Evolutionary conservation across 1,140 invertebrate species (phyloP), one percentile per base, ranked within the genome.

Genomic region (Triops cancriformis): DNA sequence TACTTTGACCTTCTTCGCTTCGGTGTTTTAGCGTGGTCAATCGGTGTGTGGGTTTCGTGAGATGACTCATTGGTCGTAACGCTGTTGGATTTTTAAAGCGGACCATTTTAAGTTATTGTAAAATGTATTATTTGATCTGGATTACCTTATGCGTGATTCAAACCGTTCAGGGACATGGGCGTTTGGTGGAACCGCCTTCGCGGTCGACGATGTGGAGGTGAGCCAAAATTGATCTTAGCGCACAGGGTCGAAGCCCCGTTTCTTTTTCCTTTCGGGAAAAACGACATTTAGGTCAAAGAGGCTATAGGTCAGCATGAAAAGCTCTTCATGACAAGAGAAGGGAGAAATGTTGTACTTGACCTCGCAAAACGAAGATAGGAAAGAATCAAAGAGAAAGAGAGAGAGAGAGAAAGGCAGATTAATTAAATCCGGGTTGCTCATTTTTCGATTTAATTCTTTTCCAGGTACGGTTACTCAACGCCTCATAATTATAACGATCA

Each of bases 401-500:
- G 14, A 9, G 23, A 64, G 14, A 64, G 23, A 23, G 14, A 23
- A 23, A n/a, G 18, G 3, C 51, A 18, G 14, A 2, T 43, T 26
- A 12, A 64, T 6, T 23, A 14, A 14, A 64, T 64, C 51, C 51
- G 51, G 18, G 14, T 64, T 64, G n/a, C 51, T 64, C 6, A 41
- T 78, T 76, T 76, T 76, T 77, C 12, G 7, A 2, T 37, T 76
- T 31, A 74, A 31, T 77, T 77, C 45, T 78, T 14, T 73, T 79
- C 37, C 79, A 86, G 85, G 80, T 89, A 87, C 80, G 89, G 89
- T 14, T 91, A 89, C 82, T 26, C 31, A 26, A 88, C 89, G 9
- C 88, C 89, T 2, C 85, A 85, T 28, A 88, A 91, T 83, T 96
- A 95, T 85, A 94, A 96, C 82, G 95, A 97, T 83, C 92, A 95